Base-by-base conservation (phyloP, 1,140 invertebrate genomes). In the Pseudomyrmex concolor region DNA sequence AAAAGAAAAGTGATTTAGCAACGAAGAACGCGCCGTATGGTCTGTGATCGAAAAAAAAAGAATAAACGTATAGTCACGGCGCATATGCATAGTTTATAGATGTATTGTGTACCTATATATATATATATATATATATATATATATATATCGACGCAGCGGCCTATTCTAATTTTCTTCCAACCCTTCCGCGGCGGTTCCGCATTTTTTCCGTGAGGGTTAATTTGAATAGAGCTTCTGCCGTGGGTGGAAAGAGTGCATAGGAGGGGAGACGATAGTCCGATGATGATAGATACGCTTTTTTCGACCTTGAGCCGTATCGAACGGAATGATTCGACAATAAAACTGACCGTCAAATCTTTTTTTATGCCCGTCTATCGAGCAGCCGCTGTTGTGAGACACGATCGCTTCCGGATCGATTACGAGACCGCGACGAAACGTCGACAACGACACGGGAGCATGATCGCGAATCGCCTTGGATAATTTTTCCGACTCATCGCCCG, bases 141-240 rank as follows among this genome's bases (percentile, higher is more conserved):
- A 34, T 34, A 34, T 34, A 34, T 34, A 34, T 88, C 89, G 72
- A 86, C 78, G 62, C 83, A 89, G 73, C 82, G 84, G 85, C 73
- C 90, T 90, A 91, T 93, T 93, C 92, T 93, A 93, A 93, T 93
- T 86, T 90, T 86, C 84, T 68, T 70, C 88, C 78, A 89, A 90
- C 90, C 86, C 86, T 89, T 89, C 83, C 88, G 59, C 84, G 71
- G 76, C 73, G 55, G 22, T 88, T 70, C 64, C 64, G 67, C 80
- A 83, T 87, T 92, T 91, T 92, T 93, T 93, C 89, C 91, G 63
- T 83, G 88, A 93, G 93, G 93, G 93, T 94, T 94, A 92, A 94
- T 93, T 94, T 94, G 93, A 94, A 94, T 94, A 89, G 93, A 81
- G 72, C 62, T 86, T 85, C 50, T 50, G 15, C 43, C 19, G n/a